Evolutionary conservation across 2,888 invertebrate species (phyloP).

Genomic region (Philhelius pedissequus): DNA sequence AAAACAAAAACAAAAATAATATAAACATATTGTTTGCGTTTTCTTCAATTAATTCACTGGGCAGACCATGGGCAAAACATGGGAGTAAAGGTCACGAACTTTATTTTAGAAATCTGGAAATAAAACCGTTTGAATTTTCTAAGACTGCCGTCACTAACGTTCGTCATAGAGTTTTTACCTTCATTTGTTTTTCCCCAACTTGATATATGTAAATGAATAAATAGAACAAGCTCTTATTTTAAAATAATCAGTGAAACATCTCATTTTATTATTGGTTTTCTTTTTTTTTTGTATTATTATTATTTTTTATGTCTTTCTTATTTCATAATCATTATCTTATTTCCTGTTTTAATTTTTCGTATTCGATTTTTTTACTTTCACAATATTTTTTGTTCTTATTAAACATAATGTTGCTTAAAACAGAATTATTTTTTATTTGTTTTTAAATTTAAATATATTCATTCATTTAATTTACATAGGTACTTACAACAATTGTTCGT

Average conservation of each 20-base stretch:
- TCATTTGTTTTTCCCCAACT: no score
- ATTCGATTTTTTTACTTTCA: slow-evolving; percentile 13
- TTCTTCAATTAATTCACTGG: no score
- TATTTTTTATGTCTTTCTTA: slow-evolving; percentile 40
- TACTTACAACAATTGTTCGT: slow-evolving; percentile 66
- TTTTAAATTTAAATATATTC: slow-evolving; percentile 24
- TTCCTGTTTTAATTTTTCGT: slow-evolving; percentile 51
- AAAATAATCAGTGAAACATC: slow-evolving; percentile 60
- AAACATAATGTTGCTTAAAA: slow-evolving; percentile 45
- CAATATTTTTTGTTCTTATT: background rate
- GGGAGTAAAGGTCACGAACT: no score
- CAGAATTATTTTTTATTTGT: slow-evolving; percentile 7
- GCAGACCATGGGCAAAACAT: no score
- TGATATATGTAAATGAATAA: background rate
- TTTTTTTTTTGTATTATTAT: slow-evolving; percentile 15
- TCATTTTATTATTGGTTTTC: slow-evolving; percentile 53
- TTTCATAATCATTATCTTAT: slow-evolving; percentile 44
- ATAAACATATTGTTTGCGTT: no score
- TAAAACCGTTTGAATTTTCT: no score
- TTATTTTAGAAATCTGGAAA: no score
- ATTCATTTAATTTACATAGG: slow-evolving; percentile 59
- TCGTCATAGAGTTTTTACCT: no score
- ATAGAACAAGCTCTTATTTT: slow-evolving; percentile 4
- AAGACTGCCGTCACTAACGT: no score
- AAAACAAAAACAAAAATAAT: no score